Conservation (phyloP, 1,140 invertebrate genomes). For the Lucilia cuprina region DNA sequence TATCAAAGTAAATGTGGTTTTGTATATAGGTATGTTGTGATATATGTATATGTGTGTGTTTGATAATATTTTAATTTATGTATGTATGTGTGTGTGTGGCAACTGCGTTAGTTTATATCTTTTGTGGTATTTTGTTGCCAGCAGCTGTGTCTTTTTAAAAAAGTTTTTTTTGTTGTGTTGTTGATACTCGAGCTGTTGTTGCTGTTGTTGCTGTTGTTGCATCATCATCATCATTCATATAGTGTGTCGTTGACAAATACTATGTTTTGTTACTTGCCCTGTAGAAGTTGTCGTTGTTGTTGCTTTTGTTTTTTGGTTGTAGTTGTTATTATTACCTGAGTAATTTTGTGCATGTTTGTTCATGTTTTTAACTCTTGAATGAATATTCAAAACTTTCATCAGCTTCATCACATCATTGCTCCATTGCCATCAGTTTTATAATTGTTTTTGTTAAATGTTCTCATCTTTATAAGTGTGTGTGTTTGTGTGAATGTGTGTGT, state of each 20-base stretch:
- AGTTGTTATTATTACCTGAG: constrained; percentile 25
- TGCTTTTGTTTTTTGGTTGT: neutral
- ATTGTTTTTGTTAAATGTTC: constrained; percentile 4
- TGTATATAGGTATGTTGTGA: no score
- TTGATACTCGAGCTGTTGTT: neutral
- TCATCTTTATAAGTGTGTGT: neutral
- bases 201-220: neutral
- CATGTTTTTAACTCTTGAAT: constrained; percentile 32
- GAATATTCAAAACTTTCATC: constrained; percentile 32
- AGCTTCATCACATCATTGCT: neutral
- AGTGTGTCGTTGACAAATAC: constrained; percentile 31
- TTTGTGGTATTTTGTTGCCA: constrained; percentile 28
- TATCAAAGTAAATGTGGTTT: neutral
- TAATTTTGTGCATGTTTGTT: constrained; percentile 33
- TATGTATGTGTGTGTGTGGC: neutral
- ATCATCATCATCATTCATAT: constrained; percentile 24
- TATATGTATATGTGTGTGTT: no score
- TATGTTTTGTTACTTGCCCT: constrained; percentile 15
- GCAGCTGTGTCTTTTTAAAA: constrained; percentile 26
- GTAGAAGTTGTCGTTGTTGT: neutral
- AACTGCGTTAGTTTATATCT: constrained; percentile 24
- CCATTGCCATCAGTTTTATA: neutral
- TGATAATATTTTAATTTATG: neutral
- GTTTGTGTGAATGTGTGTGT: neutral
- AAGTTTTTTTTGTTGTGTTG: constrained; percentile 6